Evolutionary conservation across 2,113 vertebrate genomes (phyloP).

Genomic region (Gopherus flavomarginatus): DNA sequence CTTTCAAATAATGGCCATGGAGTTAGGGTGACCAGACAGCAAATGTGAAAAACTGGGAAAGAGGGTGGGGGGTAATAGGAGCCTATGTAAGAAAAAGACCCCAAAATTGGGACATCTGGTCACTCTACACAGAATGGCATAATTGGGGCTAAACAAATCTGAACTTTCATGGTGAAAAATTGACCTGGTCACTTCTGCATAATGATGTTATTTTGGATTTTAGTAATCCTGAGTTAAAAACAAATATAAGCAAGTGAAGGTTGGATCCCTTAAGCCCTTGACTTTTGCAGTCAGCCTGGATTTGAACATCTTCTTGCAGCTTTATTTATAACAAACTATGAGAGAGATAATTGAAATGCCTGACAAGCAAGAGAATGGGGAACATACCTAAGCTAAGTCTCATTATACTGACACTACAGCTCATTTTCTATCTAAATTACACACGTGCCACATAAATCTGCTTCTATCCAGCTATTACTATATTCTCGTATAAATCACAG

Average conservation of each 20-base stretch:
- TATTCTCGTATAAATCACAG: neutral
- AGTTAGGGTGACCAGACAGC: neutral
- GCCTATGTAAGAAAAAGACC: too few relatives aligned
- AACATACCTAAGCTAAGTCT: constrained; percentile 45
- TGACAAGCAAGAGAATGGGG: constrained; percentile 40
- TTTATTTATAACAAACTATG: constrained; percentile 51
- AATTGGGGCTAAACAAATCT: neutral
- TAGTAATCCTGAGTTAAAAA: neutral
- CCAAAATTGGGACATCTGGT: too few relatives aligned
- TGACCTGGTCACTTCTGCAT: neutral
- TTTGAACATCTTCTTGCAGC: constrained; percentile 26
- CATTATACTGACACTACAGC: neutral
- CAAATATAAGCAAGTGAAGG: neutral
- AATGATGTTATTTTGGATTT: neutral
- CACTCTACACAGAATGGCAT: neutral
- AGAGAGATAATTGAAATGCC: constrained; percentile 48
- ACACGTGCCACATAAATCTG: constrained; percentile 16
- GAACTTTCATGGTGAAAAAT: neutral
- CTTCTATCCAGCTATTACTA: constrained; percentile 22
- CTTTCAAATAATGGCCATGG: neutral
- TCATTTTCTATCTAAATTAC: constrained; percentile 32
- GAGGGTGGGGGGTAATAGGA: too few relatives aligned
- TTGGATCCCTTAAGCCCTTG: constrained; percentile 9
- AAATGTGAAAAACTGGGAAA: too few relatives aligned
- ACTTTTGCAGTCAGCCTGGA: constrained; percentile 3